Base-by-base conservation (phyloP, 2,113 vertebrate genomes). In the Rhinichthys klamathensis region DNA sequence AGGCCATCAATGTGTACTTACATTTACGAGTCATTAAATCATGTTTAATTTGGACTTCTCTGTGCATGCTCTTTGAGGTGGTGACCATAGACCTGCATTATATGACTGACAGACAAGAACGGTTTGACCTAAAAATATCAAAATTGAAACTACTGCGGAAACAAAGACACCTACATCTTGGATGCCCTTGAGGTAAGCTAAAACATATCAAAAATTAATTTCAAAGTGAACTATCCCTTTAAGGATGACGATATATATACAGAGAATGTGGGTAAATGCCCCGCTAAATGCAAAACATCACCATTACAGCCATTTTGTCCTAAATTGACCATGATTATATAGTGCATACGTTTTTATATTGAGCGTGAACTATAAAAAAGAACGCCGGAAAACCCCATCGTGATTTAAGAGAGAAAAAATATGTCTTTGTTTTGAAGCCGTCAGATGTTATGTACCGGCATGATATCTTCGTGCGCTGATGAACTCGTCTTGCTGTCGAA, bases 341-440 rank as follows among this genome's bases (percentile, higher is more conserved):
- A 6, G 72, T 18, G 25, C 2, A 2, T 25, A n/a, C 13, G 35
- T 79, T 41, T 3, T 18, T 32, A 61, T 79, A 61, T 25, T 61
- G 5, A 83, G 51, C 23, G 67, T 65, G 58, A 70, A 56, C 35
- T 44, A 60, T 56, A 84, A 80, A 80, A 72, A 84, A 87, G 44
- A 78, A 77, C 38, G 76, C n/a, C 6, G 83, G 86, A 84, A 88
- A 83, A 7, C 35, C 83, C 87, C 83, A 78, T 83, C 16, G 21
- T 82, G 72, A 80, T 84, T 73, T 79, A 44, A 61, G 38, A 87
- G 86, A 56, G 3, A 56, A 21, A 69, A 49, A 49, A 70, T 16
- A 21, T 23, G 82, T 61, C 58, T 60, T 85, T 87, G 86, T 87
- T 87, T 85, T 85, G 84, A 84, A 86, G 15, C 60, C 61, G 49